Conservation (phyloP, 2,113 vertebrate genomes). For the Pungitius pungitius region DNA sequence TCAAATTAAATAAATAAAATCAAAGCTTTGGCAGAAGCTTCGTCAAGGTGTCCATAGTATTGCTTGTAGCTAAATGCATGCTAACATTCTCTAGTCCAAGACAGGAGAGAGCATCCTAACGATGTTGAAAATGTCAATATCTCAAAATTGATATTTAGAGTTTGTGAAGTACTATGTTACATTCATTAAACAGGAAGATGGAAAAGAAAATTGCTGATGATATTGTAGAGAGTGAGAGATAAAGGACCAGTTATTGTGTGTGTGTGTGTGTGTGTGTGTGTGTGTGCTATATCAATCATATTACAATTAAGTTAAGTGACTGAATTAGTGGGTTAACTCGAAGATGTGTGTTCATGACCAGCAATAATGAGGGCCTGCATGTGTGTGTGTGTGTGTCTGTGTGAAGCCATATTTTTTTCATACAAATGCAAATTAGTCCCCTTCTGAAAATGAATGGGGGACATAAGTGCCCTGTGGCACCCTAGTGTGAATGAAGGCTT, state of each 20-base stretch:
- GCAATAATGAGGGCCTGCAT: neutral
- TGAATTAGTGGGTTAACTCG: slow-evolving; percentile 16
- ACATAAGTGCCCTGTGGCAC: neutral
- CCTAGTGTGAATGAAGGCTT: neutral
- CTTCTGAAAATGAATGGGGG: neutral
- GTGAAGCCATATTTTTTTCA: neutral
- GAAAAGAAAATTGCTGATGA: neutral
- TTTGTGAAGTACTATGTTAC: no score
- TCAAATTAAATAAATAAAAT: neutral
- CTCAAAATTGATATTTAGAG: neutral
- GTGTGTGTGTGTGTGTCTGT: neutral
- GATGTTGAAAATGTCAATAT: neutral
- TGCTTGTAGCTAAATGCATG: neutral
- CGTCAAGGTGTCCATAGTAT: neutral
- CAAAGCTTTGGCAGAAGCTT: neutral
- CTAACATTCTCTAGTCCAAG: neutral
- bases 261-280: neutral
- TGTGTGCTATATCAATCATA: slow-evolving; percentile 5
- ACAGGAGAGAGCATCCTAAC: neutral
- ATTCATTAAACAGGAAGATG: neutral
- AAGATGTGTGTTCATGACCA: slow-evolving; percentile 18
- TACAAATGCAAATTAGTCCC: slow-evolving; percentile 4
- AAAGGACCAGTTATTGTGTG: neutral
- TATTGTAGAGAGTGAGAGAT: neutral
- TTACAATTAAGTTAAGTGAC: slow-evolving; percentile 15